Base-by-base conservation (phyloP, 2,888 invertebrate genomes). In the Athetis lepigone region DNA sequence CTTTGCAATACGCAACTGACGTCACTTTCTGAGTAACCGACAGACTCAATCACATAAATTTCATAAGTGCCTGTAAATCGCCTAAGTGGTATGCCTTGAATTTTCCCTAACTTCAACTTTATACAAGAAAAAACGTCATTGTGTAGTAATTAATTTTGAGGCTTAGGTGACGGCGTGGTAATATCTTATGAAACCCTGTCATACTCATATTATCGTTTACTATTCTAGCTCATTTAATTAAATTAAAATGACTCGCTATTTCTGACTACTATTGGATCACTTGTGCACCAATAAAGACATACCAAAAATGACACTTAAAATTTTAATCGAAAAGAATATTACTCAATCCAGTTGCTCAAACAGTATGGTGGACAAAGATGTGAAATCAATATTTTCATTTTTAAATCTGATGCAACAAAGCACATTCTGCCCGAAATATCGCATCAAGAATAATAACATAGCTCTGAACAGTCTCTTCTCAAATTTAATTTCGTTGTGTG, bases 311-410 rank as follows among this genome's bases (percentile, higher is more conserved):
- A n/a, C 9, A n/a, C 23, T 54, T n/a, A 4, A 4, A n/a, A 2
- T 9, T n/a, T 13, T 33, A 13, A 23, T 25, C 1, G n/a, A 13
- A 23, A 5, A 23, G 6, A 21, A 9, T 2, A 36, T 9, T 8
- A 45, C 0, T 19, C 45, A 9, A 13, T 11, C 13, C 27, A 27
- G 21, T n/a, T n/a, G n/a, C n/a, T 16, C 18, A 45, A 23, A 57
- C 9, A 66, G 74, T 25, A 37, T 33, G 7, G 29, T 80, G 1
- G 77, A 74, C 16, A 37, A 72, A 49, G 69, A 77, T 16, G 42
- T 77, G 4, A 72, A 72, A 37, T 46, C 47, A 4, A 58, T 79
- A 43, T 47, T 80, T 5, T 25, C 16, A 4, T 72, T 75, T 13
- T 19, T 79, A 2, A 56, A 67, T 21, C 8, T 64, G 4, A 45